These are phyloP conservation scores for Kryptolebias ocellatus DNA, from an alignment of 2,797 vertebrate species.

Conservation along the genomic window DNA sequence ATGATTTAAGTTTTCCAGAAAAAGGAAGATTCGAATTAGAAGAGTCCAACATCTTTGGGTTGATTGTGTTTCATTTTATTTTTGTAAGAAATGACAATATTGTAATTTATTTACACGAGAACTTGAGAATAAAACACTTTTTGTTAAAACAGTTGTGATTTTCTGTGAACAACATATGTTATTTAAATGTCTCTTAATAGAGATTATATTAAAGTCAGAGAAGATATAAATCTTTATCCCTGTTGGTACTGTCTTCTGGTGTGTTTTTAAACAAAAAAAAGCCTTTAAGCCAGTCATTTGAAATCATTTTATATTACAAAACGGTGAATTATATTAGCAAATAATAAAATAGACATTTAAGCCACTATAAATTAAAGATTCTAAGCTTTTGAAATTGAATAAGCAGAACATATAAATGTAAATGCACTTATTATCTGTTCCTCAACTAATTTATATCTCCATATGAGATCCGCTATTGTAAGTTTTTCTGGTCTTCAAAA, in stretches of 20 bases:
- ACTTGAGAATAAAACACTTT: conserved; percentile 78
- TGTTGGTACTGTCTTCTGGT: no score
- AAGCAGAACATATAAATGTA: no score
- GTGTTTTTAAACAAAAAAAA: background rate
- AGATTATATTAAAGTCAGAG: background rate
- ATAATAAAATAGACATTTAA: no score
- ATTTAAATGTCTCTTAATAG: background rate
- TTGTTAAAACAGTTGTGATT: conserved; percentile 64
- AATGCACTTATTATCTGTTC: no score
- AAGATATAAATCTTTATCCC: background rate
- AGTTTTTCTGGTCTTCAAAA: no score
- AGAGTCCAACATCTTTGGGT: conserved; percentile 33
- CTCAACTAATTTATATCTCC: no score
- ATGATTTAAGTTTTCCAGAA: conserved; percentile 15
- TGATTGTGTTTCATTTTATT: conserved; percentile 67
- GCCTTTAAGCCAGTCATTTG: no score
- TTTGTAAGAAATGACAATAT: conserved; percentile 62
- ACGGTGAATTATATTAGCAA: no score
- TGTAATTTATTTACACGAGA: conserved; percentile 79
- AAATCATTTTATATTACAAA: no score
- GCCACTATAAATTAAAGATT: no score
- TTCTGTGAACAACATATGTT: background rate
- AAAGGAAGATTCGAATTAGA: conserved; percentile 16
- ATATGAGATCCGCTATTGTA: no score
- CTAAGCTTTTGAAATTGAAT: no score